A percentile compares a stretch with the other conserved stretches of the same genome.
phyloP scores from a whole-genome alignment of 2,113 vertebrate species.

The Ameiurus melas region DNA sequence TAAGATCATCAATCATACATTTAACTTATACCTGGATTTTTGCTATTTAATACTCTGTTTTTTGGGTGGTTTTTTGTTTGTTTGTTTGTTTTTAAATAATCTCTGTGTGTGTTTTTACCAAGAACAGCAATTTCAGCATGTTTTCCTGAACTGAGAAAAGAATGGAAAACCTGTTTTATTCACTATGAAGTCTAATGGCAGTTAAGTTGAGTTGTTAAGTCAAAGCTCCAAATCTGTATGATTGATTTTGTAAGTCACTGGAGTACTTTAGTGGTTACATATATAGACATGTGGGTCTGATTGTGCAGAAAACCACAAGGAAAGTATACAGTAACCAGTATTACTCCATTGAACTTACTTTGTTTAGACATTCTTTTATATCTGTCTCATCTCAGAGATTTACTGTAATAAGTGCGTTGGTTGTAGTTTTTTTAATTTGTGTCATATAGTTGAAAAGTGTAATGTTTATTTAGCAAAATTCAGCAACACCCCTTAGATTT shows the following conservation, averaged over 20 bases:
- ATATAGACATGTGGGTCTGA: not conserved
- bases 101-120: not conserved
- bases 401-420: not conserved
- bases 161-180: not conserved
- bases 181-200: not conserved
- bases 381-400: not conserved
- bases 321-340: not conserved
- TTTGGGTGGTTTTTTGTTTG: not conserved
- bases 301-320: not conserved
- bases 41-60: not conserved
- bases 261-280: not conserved
- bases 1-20: not conserved
- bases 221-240: not conserved
- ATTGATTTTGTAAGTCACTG: not conserved
- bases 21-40: not conserved
- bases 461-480: not conserved
- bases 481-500: not conserved
- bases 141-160: not conserved
- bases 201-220: not conserved
- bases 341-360: not conserved
- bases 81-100: not conserved
- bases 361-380: not conserved
- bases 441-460: not conserved
- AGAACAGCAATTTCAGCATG: not conserved
- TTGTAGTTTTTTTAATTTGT: not conserved